Conservation (phyloP, 2,797 vertebrate genomes). For the Hemibagrus guttatus region DNA sequence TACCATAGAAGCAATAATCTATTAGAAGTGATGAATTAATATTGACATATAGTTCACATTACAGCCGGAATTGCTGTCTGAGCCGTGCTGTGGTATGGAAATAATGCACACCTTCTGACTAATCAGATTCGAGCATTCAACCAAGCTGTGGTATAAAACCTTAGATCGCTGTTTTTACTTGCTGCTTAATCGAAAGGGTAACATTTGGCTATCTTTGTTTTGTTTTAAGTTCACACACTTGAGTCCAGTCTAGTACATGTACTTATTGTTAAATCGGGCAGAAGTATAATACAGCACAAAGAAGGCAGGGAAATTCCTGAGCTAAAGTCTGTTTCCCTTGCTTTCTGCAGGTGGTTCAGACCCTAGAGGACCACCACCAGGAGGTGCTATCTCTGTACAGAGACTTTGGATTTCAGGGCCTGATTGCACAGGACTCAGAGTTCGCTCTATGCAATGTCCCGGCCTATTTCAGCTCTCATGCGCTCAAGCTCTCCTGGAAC, state of each 20-base stretch:
- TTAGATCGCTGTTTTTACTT: neutral
- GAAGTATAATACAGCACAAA: neutral
- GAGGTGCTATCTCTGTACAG: slow-evolving; percentile 91
- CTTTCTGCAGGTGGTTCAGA: slow-evolving; percentile 86
- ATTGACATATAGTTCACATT: too few species aligned
- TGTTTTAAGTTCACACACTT: neutral
- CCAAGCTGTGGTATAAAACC: neutral
- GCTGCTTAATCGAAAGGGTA: neutral
- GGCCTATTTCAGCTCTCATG: slow-evolving; percentile 90
- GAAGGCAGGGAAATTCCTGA: too few species aligned
- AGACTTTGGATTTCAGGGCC: slow-evolving; percentile 88
- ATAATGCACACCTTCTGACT: neutral
- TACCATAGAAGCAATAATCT: neutral
- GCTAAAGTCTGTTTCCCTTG: slow-evolving; percentile 19
- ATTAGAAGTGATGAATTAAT: neutral
- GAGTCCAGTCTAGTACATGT: neutral
- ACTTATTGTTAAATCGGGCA: neutral
- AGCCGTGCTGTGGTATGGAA: neutral
- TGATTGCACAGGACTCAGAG: slow-evolving; percentile 91
- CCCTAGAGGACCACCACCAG: slow-evolving; percentile 92
- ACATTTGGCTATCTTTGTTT: neutral
- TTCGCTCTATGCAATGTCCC: slow-evolving; percentile 91
- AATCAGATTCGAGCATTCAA: neutral
- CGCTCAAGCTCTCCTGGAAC: slow-evolving; percentile 93
- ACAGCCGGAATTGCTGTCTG: neutral